phyloP scores from a whole-genome alignment of 2,797 vertebrate species.

The Poecilia picta region DNA sequence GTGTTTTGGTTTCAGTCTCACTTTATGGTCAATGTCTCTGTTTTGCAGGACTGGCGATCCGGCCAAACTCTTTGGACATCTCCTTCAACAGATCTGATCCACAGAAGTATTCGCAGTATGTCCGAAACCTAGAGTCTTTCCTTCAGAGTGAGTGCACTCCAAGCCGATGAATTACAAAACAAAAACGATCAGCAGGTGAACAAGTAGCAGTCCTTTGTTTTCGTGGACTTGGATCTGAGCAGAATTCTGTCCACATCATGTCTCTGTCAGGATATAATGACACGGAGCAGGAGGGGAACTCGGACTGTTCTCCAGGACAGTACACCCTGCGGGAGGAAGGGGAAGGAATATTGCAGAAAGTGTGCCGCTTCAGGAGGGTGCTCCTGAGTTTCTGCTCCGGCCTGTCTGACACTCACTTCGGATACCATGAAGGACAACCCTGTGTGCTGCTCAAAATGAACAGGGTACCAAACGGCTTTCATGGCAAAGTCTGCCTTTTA shows the following conservation, averaged over 20 bases:
- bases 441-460: conserved; percentile 96
- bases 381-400: conserved; percentile 87
- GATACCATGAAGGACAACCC: conserved; percentile 88
- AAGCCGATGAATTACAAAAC: background rate
- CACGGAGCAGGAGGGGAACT: conserved; percentile 85
- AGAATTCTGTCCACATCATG: background rate
- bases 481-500: background rate
- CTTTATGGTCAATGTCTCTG: conserved; percentile 1
- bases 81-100: conserved; percentile 81
- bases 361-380: conserved; percentile 86
- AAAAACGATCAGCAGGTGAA: conserved; percentile 4
- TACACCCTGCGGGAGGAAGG: conserved; percentile 78
- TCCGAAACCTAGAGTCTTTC: conserved; percentile 84
- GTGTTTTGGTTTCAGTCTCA: conserved; percentile 5
- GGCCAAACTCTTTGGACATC: conserved; percentile 89
- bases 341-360: conserved; percentile 71
- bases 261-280: conserved; percentile 85
- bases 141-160: conserved; percentile 84
- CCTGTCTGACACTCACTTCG: conserved; percentile 83
- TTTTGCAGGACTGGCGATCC: conserved; percentile 89
- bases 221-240: conserved; percentile 1
- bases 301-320: conserved; percentile 77
- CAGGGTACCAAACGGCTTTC: conserved; percentile 79
- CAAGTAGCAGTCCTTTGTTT: background rate
- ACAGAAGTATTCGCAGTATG: conserved; percentile 77